Conservation (phyloP, 1,140 invertebrate genomes). For the Pseudomyrmex concolor region DNA sequence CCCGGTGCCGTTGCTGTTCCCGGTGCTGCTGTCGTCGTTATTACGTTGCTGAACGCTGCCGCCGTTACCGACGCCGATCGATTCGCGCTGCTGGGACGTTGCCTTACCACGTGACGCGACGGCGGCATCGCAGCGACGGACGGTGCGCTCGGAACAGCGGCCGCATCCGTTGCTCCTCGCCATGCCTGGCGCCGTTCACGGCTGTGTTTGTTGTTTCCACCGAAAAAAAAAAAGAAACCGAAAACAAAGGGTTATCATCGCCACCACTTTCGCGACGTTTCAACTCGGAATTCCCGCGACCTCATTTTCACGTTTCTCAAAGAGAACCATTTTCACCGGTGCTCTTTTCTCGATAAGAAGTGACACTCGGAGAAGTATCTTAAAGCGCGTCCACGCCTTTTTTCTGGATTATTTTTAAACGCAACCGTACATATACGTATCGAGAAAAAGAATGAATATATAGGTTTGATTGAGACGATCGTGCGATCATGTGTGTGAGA, state of each 20-base stretch:
- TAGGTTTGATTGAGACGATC: neutral
- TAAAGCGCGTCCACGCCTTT: no score
- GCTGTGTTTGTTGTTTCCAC: neutral
- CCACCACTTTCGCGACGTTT: no score
- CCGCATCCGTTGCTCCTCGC: constrained; percentile 54
- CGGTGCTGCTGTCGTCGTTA: constrained; percentile 45
- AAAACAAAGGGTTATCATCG: neutral
- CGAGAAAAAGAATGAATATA: neutral
- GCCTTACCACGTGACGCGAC: constrained; percentile 57
- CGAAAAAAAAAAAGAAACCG: neutral
- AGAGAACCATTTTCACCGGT: no score
- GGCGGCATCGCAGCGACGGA: constrained; percentile 58
- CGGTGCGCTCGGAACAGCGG: constrained; percentile 51
- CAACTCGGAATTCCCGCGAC: no score
- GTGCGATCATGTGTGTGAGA: neutral
- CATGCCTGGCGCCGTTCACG: constrained; percentile 47
- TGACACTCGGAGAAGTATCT: no score
- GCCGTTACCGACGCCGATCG: constrained; percentile 65
- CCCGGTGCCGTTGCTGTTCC: constrained; percentile 38
- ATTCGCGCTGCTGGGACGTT: constrained; percentile 50
- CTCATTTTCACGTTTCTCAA: no score
- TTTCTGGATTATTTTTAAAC: no score
- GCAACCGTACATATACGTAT: no score
- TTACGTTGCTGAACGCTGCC: constrained; percentile 56
- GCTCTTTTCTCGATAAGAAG: no score